These are phyloP conservation scores for Tragelaphus scriptus DNA, from an alignment of 2,113 vertebrate species.

Conservation along the genomic window DNA sequence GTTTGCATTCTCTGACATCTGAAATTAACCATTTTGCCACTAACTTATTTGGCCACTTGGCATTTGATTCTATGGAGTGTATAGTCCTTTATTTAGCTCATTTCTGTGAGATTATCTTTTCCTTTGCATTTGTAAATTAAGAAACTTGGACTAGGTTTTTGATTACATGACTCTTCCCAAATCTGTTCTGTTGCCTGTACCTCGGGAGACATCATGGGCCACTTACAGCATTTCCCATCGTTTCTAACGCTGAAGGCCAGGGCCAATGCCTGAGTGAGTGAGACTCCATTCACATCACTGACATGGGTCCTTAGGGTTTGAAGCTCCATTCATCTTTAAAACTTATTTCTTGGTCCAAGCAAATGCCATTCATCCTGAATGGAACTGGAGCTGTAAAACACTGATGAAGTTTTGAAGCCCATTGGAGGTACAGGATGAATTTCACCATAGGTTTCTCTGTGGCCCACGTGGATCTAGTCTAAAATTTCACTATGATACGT, in stretches of 20 bases:
- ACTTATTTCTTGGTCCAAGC: not conserved
- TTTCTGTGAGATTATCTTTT: not conserved
- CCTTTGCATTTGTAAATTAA: not conserved
- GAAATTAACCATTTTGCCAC: not conserved
- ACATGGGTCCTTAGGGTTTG: not conserved
- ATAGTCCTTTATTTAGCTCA: not conserved
- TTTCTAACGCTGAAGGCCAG: not conserved
- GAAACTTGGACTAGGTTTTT: not conserved
- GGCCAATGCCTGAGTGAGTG: too few relatives aligned
- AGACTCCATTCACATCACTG: not conserved
- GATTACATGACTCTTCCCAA: not conserved
- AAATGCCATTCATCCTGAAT: not conserved
- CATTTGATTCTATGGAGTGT: not conserved
- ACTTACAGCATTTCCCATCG: not conserved
- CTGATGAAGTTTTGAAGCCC: not conserved
- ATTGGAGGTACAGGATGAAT: not conserved
- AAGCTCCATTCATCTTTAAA: not conserved
- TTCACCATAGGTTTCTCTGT: not conserved
- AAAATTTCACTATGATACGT: not conserved
- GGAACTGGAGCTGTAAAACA: not conserved
- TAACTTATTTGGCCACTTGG: not conserved
- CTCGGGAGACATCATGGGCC: not conserved
- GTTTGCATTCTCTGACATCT: not conserved
- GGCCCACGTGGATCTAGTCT: not conserved
- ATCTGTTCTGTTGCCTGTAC: not conserved